These are phyloP conservation scores for Salarias fasciatus DNA, from an alignment of 2,797 vertebrate species.

Conservation along the genomic window DNA sequence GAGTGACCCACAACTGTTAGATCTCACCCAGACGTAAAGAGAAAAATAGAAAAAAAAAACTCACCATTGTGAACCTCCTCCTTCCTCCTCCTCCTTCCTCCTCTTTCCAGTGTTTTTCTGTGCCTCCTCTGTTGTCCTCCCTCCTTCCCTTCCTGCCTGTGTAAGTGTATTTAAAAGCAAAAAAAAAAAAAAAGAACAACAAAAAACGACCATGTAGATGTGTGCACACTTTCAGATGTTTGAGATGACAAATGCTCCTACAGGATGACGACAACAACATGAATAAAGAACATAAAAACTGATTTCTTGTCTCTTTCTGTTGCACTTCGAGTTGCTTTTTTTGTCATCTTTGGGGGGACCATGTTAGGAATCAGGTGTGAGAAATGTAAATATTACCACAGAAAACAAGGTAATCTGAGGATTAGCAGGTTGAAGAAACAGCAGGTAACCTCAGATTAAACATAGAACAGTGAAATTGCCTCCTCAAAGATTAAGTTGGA, in stretches of 20 bases:
- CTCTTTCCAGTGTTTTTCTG: slow-evolving; percentile 90
- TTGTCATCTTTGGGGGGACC: no score
- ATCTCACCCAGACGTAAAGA: slow-evolving; percentile 36
- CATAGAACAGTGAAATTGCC: no score
- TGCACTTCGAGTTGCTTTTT: no score
- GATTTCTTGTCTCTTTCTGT: neutral
- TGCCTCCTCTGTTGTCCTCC: slow-evolving; percentile 76
- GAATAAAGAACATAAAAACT: slow-evolving; percentile 81
- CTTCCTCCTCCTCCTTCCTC: slow-evolving; percentile 14
- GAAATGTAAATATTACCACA: no score
- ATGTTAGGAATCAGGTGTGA: no score
- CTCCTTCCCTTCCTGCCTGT: slow-evolving; percentile 70
- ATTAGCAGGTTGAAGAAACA: no score
- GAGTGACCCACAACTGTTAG: slow-evolving; percentile 82
- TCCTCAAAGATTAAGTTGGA: no score
- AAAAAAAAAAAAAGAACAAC: no score
- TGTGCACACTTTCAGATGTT: slow-evolving; percentile 89
- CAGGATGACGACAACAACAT: slow-evolving; percentile 83
- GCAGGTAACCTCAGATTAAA: no score
- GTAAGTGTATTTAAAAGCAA: slow-evolving; percentile 91
- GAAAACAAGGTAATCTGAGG: no score
- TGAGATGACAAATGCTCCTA: slow-evolving; percentile 83
- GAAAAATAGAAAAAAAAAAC: slow-evolving; percentile 66
- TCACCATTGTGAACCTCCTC: slow-evolving; percentile 88
- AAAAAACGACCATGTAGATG: slow-evolving; percentile 83